phyloP scores from a whole-genome alignment of 2,113 vertebrate species.

The Apeltes quadracus region DNA sequence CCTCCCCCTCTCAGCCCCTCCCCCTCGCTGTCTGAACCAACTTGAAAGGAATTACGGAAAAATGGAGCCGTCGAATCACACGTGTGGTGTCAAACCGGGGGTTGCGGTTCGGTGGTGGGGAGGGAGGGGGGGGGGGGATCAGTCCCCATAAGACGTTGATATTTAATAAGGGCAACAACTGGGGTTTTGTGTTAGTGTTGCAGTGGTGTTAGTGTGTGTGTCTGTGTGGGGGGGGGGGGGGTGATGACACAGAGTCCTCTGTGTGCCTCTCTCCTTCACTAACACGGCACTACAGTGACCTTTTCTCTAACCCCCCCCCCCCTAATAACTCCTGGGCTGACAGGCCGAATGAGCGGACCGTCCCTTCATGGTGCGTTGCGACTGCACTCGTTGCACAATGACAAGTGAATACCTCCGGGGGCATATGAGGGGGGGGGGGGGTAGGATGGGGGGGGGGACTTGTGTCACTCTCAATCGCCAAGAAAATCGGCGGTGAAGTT shows the following conservation, averaged over 20 bases:
- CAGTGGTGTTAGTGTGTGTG: too few relatives aligned
- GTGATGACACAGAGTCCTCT: conserved; percentile 18
- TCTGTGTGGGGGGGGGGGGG: neutral
- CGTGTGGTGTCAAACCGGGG: conserved; percentile 33
- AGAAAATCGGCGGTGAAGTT: conserved; percentile 74
- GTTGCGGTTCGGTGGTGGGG: neutral
- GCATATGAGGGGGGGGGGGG: neutral
- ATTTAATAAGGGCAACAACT: neutral
- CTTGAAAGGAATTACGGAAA: conserved; percentile 60
- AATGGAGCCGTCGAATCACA: conserved; percentile 59
- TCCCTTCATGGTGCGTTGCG: conserved; percentile 60
- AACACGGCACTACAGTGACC: conserved; percentile 59
- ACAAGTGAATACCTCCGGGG: conserved; percentile 68
- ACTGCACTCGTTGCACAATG: conserved; percentile 68
- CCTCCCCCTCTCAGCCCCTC: conserved; percentile 24
- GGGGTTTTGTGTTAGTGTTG: neutral
- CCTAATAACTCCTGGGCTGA: conserved; percentile 61
- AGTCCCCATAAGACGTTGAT: neutral
- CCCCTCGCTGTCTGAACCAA: conserved; percentile 20
- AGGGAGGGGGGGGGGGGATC: neutral
- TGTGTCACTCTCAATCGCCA: conserved; percentile 68
- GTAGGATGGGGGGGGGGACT: conserved; percentile 5
- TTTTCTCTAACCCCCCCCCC: conserved; percentile 65
- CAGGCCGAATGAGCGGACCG: conserved; percentile 59
- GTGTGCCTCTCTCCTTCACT: conserved; percentile 15